These are phyloP conservation scores for Acanthiza pusilla DNA, from an alignment of 2,797 vertebrate species.

Conservation along the genomic window DNA sequence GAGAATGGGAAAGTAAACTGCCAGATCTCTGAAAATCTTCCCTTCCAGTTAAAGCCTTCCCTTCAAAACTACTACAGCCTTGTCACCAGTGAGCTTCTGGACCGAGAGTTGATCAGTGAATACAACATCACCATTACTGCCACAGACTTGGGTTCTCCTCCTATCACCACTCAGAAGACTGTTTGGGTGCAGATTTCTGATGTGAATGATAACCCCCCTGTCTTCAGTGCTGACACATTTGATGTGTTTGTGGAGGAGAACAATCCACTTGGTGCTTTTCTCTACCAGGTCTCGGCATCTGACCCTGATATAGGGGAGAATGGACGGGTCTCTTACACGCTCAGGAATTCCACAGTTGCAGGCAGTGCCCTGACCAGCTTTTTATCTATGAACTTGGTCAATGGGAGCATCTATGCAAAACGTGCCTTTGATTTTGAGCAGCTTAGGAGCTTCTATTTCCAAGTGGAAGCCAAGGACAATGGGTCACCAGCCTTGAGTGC, in stretches of 20 bases:
- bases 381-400: slow-evolving; percentile 66
- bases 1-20: slow-evolving; percentile 72
- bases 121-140: slow-evolving; percentile 75
- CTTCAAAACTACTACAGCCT: slow-evolving; percentile 73
- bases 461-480: slow-evolving; percentile 71
- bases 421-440: slow-evolving; percentile 76
- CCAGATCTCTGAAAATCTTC: slow-evolving; percentile 59
- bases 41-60: slow-evolving; percentile 72
- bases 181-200: slow-evolving; percentile 72
- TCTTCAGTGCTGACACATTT: slow-evolving; percentile 63
- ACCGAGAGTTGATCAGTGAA: slow-evolving; percentile 63
- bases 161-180: slow-evolving; percentile 57
- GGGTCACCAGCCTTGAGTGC: slow-evolving; percentile 77
- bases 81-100: slow-evolving; percentile 64
- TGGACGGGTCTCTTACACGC: slow-evolving; percentile 61
- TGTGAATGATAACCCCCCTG: slow-evolving; percentile 78
- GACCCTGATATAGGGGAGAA: slow-evolving; percentile 75
- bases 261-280: slow-evolving; percentile 68
- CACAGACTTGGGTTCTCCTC: slow-evolving; percentile 73
- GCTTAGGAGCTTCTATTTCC: slow-evolving; percentile 67
- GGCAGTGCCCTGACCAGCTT: slow-evolving; percentile 59
- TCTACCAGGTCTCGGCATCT: slow-evolving; percentile 72
- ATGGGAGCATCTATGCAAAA: slow-evolving; percentile 72
- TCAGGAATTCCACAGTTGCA: slow-evolving; percentile 67
- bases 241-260: slow-evolving; percentile 79